Evolutionary conservation across 2,888 invertebrate species (phyloP).

Genomic region (Galeopsomyia nigrocyanea): DNA sequence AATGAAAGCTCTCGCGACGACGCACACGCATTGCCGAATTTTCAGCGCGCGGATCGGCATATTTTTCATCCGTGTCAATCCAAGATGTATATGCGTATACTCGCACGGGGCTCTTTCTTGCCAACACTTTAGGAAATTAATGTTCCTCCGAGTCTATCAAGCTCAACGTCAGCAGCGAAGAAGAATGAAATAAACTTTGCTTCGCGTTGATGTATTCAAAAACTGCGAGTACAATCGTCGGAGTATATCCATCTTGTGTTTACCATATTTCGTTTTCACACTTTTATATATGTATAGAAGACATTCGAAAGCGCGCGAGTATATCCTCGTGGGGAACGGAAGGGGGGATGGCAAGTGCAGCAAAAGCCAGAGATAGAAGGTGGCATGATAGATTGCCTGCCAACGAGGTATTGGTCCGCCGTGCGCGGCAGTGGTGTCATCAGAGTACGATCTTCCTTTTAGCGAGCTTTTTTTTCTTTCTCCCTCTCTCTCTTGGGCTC

Average conservation of each 20-base stretch:
- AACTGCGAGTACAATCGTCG: background rate
- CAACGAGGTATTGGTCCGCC: slow-evolving; percentile 37
- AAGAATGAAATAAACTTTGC: background rate
- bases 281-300: background rate
- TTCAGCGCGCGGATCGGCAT: slow-evolving; percentile 29
- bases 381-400: slow-evolving; percentile 50
- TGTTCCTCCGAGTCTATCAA: background rate
- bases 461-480: background rate
- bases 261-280: background rate
- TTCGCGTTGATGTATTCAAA: too few relatives aligned
- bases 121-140: slow-evolving; percentile 23
- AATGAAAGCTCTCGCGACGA: slow-evolving; percentile 37
- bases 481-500: too few relatives aligned
- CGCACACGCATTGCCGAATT: slow-evolving; percentile 36
- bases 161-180: slow-evolving; percentile 1
- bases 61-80: slow-evolving; percentile 57
- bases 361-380: slow-evolving; percentile 10
- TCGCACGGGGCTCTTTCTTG: slow-evolving; percentile 2
- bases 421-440: slow-evolving; percentile 23
- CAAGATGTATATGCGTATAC: background rate
- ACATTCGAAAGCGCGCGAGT: too few relatives aligned
- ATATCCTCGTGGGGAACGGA: too few relatives aligned
- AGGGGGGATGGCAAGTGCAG: slow-evolving; percentile 17
- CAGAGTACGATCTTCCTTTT: slow-evolving; percentile 19
- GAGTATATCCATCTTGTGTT: background rate